These are phyloP conservation scores for Cataglyphis albicans DNA, from an alignment of 2,888 invertebrate species.

Conservation along the genomic window DNA sequence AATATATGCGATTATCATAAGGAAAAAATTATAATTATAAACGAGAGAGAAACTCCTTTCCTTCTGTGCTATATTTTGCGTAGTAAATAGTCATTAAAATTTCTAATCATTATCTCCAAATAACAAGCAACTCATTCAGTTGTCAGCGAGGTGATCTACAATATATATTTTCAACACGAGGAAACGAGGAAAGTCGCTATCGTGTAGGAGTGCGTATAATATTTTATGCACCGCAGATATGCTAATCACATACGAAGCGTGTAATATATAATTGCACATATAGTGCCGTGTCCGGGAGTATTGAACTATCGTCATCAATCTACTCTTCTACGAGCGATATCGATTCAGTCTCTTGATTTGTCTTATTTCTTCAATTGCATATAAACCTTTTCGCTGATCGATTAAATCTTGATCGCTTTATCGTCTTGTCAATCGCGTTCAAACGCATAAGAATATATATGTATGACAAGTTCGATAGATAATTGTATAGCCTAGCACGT, in stretches of 20 bases:
- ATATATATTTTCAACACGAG: slow-evolving; percentile 6
- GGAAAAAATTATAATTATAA: slow-evolving; percentile 1
- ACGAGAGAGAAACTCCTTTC: background rate
- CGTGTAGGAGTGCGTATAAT: background rate
- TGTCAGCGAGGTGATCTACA: slow-evolving; percentile 15
- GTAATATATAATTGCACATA: slow-evolving; percentile 28
- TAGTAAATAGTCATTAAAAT: background rate
- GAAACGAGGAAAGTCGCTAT: slow-evolving; percentile 25
- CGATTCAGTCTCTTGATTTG: slow-evolving; percentile 48
- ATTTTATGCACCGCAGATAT: slow-evolving; percentile 16
- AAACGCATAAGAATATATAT: slow-evolving; percentile 7
- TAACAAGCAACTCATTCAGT: background rate
- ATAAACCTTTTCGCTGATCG: slow-evolving; percentile 35
- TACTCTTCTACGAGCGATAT: slow-evolving; percentile 46
- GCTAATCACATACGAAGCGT: slow-evolving; percentile 39
- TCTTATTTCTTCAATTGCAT: slow-evolving; percentile 48
- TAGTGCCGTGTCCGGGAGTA: slow-evolving; percentile 52
- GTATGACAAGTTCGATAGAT: background rate
- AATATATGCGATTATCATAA: slow-evolving; percentile 18
- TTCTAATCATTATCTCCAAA: slow-evolving; percentile 30
- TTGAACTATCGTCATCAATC: slow-evolving; percentile 55
- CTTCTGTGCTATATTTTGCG: background rate
- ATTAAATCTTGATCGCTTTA: slow-evolving; percentile 30
- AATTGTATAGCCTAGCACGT: background rate
- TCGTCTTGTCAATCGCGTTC: slow-evolving; percentile 28